These are phyloP conservation scores for Drosophila neoperkinsi DNA, from an alignment of 2,888 invertebrate species.

Conservation along the genomic window DNA sequence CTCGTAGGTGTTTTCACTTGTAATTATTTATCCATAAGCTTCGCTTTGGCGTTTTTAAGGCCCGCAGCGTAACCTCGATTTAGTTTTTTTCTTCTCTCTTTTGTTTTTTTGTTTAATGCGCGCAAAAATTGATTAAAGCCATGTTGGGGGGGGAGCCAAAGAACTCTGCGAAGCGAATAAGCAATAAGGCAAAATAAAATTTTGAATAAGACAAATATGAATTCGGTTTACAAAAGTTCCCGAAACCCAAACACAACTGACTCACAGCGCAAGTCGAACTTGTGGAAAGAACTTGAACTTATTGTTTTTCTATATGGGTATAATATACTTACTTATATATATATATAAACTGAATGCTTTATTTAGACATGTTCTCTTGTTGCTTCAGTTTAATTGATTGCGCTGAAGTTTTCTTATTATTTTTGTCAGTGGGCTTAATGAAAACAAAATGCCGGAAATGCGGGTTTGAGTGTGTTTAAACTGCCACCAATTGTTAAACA, in stretches of 20 bases:
- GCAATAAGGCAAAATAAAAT: constrained; percentile 71
- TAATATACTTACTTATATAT: constrained; percentile 4
- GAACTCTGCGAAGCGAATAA: constrained; percentile 56
- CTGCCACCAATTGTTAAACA: constrained; percentile 16
- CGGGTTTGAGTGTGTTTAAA: constrained; percentile 34
- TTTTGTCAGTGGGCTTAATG: constrained; percentile 31
- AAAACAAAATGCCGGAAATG: constrained; percentile 40
- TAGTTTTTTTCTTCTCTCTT: constrained; percentile 1
- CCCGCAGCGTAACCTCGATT: constrained; percentile 53
- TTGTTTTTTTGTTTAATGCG: constrained; percentile 23
- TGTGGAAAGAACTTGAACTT: constrained; percentile 26
- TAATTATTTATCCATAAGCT: constrained; percentile 78
- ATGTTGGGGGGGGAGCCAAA: constrained; percentile 17
- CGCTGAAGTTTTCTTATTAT: constrained; percentile 18
- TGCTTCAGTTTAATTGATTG: constrained; percentile 50
- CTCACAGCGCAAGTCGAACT: constrained; percentile 24
- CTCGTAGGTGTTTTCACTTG: constrained; percentile 76
- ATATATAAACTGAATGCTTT: constrained; percentile 20
- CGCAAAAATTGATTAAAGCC: constrained; percentile 38
- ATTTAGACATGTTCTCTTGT: constrained; percentile 28
- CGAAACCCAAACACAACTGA: constrained; percentile 37
- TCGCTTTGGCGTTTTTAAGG: constrained; percentile 28
- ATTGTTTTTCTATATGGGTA: constrained; percentile 21
- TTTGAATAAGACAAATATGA: constrained; percentile 34
- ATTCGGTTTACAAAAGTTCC: constrained; percentile 19